These are phyloP conservation scores for Crocidura indochinensis DNA, from an alignment of 2,797 vertebrate genomes.

Conservation along the genomic window DNA sequence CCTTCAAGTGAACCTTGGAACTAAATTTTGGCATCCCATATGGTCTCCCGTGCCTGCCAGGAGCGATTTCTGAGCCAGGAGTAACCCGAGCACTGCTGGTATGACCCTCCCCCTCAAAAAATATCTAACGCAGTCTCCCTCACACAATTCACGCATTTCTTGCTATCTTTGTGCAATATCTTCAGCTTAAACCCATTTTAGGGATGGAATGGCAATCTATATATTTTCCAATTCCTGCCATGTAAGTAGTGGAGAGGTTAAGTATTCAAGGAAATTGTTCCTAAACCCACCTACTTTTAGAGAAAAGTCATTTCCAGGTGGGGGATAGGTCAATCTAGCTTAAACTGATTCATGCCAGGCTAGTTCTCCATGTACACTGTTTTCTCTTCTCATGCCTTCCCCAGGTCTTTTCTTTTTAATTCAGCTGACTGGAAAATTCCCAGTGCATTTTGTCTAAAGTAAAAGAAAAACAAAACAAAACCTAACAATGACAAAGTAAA, in stretches of 20 bases:
- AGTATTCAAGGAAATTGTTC: not conserved
- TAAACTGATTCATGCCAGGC: not conserved
- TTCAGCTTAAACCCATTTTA: not conserved
- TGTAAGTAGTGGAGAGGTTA: not conserved
- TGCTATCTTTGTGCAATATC: no score
- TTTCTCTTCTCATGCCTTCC: not conserved
- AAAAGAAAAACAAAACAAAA: not conserved
- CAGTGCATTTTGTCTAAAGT: not conserved
- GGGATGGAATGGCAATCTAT: not conserved
- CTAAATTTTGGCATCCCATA: no score
- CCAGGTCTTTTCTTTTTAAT: not conserved
- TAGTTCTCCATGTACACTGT: not conserved
- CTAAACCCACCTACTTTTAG: not conserved
- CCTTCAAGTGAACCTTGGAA: no score
- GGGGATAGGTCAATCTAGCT: not conserved
- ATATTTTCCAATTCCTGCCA: not conserved
- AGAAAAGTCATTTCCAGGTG: not conserved
- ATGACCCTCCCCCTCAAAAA: no score
- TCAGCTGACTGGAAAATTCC: slow-evolving; percentile 18
- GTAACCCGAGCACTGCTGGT: no score
- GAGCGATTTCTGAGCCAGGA: no score
- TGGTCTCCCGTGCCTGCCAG: no score
- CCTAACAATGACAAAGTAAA: no score
- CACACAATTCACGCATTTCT: no score
- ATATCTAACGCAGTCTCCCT: no score